phyloP scores from a whole-genome alignment of 1,140 invertebrate species.

The Apis laboriosa region DNA sequence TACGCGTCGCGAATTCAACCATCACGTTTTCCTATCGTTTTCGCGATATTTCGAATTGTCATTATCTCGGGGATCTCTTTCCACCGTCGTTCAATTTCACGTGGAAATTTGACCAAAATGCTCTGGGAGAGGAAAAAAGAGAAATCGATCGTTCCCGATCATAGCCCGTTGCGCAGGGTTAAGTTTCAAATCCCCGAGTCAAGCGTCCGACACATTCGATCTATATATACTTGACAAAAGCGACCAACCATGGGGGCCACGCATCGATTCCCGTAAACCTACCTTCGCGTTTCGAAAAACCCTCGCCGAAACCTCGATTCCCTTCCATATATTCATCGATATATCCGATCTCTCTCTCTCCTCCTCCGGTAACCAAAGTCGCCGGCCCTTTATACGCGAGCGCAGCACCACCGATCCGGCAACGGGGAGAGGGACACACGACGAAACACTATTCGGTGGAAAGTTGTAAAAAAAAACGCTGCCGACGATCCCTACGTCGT shows the following conservation, averaged over 20 bases:
- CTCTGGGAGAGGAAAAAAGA: background rate
- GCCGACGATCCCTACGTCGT: constrained; percentile 28
- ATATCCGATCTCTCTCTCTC: constrained; percentile 21
- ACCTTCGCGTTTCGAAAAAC: constrained; percentile 4
- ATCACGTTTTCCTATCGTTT: too few relatives aligned
- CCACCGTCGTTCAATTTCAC: too few relatives aligned
- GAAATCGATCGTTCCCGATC: background rate
- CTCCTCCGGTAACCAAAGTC: constrained; percentile 45
- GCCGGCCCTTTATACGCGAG: constrained; percentile 20
- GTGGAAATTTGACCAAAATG: too few relatives aligned
- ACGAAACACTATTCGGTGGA: constrained; percentile 30
- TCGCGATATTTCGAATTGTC: too few relatives aligned
- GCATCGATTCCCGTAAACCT: constrained; percentile 43
- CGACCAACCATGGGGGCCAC: constrained; percentile 11
- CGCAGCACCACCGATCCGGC: constrained; percentile 22
- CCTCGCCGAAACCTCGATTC: background rate
- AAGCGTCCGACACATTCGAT: background rate
- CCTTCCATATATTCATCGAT: constrained; percentile 26
- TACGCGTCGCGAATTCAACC: too few relatives aligned
- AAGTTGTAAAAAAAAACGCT: constrained; percentile 53
- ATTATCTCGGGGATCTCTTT: too few relatives aligned
- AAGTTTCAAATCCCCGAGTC: constrained; percentile 27
- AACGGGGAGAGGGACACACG: constrained; percentile 10
- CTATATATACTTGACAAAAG: background rate
- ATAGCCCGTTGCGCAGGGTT: background rate